phyloP scores from a whole-genome alignment of 2,888 invertebrate species.

The Tromatobia lineatoria region DNA sequence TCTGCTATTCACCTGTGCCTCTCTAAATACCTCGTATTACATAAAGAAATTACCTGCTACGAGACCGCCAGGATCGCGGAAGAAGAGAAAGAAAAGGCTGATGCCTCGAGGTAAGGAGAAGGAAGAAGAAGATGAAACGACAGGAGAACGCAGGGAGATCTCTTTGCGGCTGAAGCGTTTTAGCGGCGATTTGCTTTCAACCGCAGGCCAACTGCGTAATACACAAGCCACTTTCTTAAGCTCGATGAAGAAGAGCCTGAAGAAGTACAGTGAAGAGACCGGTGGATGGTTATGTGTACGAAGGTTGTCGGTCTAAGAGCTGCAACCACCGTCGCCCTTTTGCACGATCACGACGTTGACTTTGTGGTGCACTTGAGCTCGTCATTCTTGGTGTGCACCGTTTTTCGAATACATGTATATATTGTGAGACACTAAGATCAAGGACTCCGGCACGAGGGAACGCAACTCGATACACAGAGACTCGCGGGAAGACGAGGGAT shows the following conservation, averaged over 20 bases:
- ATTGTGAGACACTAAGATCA: conserved; percentile 13
- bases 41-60: conserved; percentile 24
- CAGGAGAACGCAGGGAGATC: conserved; percentile 21
- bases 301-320: conserved; percentile 28
- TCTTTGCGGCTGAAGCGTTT: conserved; percentile 81
- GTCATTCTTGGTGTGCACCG: conserved; percentile 60
- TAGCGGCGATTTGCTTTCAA: conserved; percentile 82
- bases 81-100: conserved; percentile 26
- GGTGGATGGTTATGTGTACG: conserved; percentile 26
- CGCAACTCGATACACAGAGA: conserved; percentile 78
- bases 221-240: conserved; percentile 81
- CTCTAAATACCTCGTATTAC: conserved; percentile 37
- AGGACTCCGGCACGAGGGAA: conserved; percentile 50
- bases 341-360: conserved; percentile 40
- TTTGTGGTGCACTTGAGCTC: conserved; percentile 28
- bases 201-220: conserved; percentile 82
- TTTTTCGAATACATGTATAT: conserved; percentile 56
- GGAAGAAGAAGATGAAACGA: conserved; percentile 48
- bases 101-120: conserved; percentile 30
- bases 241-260: conserved; percentile 51
- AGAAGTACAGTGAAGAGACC: conserved; percentile 46
- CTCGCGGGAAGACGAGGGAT: conserved; percentile 5
- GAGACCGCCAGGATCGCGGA: conserved; percentile 61
- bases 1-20: conserved; percentile 29
- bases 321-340: conserved; percentile 56